Conservation (phyloP, 53 echinoderm and acorn worm species). For the Zoroaster sp. region DNA sequence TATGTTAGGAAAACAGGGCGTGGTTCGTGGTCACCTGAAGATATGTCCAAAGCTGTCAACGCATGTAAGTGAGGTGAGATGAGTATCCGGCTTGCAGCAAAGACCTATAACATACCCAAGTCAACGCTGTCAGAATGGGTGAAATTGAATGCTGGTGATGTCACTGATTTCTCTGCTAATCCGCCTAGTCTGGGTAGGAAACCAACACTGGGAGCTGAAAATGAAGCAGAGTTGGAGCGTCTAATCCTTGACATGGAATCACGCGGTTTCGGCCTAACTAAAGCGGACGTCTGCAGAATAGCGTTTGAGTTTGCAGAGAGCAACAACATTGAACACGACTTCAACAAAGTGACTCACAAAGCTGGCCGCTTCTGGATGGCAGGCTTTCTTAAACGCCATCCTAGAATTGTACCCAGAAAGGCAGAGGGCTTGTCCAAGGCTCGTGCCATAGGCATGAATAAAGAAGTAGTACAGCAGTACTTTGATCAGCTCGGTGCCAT, state of each 20-base stretch:
- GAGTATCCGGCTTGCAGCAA: too few species aligned
- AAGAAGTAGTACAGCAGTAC: neutral
- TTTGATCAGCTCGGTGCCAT: constrained; percentile 25
- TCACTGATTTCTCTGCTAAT: neutral
- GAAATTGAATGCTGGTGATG: neutral
- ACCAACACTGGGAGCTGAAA: neutral
- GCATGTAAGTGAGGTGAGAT: too few species aligned
- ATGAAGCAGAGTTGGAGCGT: constrained; percentile 5
- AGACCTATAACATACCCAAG: too few species aligned
- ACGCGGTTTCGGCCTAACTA: constrained; percentile 4
- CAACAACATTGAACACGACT: constrained; percentile 49
- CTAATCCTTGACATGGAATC: constrained; percentile 44
- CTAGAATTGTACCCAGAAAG: constrained; percentile 49
- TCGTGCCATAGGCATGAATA: constrained; percentile 58
- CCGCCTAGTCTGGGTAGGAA: constrained; percentile 25
- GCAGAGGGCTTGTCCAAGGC: constrained; percentile 54
- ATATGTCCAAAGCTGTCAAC: too few species aligned
- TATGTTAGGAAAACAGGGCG: too few species aligned
- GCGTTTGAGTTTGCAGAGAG: constrained; percentile 44
- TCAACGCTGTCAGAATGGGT: neutral
- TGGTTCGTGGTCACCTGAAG: too few species aligned
- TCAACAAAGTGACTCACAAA: constrained; percentile 49
- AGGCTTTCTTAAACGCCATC: constrained; percentile 52
- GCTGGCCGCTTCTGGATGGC: constrained; percentile 51
- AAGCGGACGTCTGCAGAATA: neutral